phyloP scores from a whole-genome alignment of 2,113 vertebrate species.

The Labeo catla region DNA sequence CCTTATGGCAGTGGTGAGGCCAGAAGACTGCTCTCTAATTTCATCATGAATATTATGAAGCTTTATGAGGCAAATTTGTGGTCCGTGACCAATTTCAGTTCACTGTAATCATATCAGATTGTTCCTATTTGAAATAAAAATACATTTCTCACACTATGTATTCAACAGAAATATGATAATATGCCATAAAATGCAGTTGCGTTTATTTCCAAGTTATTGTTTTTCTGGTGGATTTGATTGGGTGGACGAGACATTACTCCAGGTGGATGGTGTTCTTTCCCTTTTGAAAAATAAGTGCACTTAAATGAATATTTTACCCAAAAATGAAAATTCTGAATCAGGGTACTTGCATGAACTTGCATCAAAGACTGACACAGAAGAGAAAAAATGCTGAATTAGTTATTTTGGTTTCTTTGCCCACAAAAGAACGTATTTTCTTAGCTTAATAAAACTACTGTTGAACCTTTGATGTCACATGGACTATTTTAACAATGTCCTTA shows the following conservation, averaged over 20 bases:
- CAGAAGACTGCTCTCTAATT: background rate
- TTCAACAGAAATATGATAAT: background rate
- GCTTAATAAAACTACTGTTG: too few species aligned
- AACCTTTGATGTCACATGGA: too few species aligned
- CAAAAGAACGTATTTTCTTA: too few species aligned
- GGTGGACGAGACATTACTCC: background rate
- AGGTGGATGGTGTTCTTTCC: background rate
- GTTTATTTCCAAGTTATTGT: background rate
- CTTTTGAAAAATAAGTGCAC: background rate
- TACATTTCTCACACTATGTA: background rate
- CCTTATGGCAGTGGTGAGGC: background rate
- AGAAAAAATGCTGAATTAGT: too few species aligned
- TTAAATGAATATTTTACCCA: too few species aligned
- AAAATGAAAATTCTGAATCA: too few species aligned
- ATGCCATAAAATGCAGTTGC: background rate
- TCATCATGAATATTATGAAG: background rate
- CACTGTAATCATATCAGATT: background rate
- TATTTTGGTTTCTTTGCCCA: too few species aligned
- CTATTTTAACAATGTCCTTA: too few species aligned
- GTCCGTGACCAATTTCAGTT: background rate
- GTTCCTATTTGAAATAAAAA: background rate
- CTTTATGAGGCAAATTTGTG: slow-evolving; percentile 10
- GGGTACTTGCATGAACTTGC: too few species aligned
- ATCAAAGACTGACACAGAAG: too few species aligned
- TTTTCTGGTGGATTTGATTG: background rate